A percentile compares a stretch with the other conserved stretches of the same genome.
Evolutionary conservation across 1,140 invertebrate genomes (phyloP).

Genomic region (Oncopodura yosiiana): DNA sequence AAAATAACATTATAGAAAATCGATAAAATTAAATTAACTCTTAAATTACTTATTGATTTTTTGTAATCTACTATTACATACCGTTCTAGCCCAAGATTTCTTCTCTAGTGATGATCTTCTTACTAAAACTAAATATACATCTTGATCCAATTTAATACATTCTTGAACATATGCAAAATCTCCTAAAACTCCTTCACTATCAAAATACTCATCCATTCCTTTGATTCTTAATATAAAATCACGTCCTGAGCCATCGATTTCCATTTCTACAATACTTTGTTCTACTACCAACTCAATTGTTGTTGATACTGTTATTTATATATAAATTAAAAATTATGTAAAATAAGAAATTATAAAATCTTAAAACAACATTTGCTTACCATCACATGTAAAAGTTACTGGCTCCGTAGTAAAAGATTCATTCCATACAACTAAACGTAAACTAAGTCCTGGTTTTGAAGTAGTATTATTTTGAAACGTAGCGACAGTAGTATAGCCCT

Average conservation of each 20-base stretch:
- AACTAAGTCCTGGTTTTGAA: slow-evolving; percentile 65
- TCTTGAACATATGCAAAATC: slow-evolving; percentile 90
- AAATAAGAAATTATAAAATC: slow-evolving; percentile 13
- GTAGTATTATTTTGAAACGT: slow-evolving; percentile 61
- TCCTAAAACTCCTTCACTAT: slow-evolving; percentile 48
- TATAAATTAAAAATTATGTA: neutral
- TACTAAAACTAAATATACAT: slow-evolving; percentile 63
- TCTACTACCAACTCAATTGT: slow-evolving; percentile 77
- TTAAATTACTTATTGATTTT: neutral
- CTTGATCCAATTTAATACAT: slow-evolving; percentile 85
- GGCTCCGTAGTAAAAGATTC: slow-evolving; percentile 49
- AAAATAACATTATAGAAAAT: neutral
- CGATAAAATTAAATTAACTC: slow-evolving; percentile 9
- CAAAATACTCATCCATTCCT: slow-evolving; percentile 69
- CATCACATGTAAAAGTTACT: slow-evolving; percentile 76
- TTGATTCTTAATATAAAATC: slow-evolving; percentile 65
- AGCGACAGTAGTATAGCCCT: slow-evolving; percentile 69
- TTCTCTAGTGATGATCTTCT: slow-evolving; percentile 55
- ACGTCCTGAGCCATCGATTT: slow-evolving; percentile 56
- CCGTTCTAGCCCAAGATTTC: slow-evolving; percentile 56
- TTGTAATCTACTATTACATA: slow-evolving; percentile 41
- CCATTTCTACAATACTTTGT: slow-evolving; percentile 72
- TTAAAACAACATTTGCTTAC: slow-evolving; percentile 44
- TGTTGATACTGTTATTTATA: slow-evolving; percentile 55
- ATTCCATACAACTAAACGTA: slow-evolving; percentile 70